phyloP scores from a whole-genome alignment of 2,113 vertebrate species.

The Petrocephalus zakoni region DNA sequence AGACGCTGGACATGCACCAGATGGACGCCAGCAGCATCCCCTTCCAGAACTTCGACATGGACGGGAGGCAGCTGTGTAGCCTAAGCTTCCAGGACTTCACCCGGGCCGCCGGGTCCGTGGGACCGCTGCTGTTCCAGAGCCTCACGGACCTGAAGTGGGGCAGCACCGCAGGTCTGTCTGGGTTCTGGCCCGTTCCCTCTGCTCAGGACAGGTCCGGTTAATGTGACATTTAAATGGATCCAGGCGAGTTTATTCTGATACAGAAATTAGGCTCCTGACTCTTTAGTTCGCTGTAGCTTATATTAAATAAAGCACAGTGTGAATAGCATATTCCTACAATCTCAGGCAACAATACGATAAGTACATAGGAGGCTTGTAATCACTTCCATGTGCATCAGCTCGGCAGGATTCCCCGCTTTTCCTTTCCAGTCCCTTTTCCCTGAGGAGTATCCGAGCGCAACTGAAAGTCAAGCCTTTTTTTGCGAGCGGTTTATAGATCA shows the following conservation, averaged over 20 bases:
- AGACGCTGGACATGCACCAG: constrained; percentile 90
- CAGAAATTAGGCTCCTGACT: background rate
- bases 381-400: background rate
- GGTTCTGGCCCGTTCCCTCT: background rate
- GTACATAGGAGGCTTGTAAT: background rate
- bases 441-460: background rate
- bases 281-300: background rate
- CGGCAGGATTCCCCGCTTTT: background rate
- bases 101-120: constrained; percentile 75
- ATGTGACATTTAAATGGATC: background rate
- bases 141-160: constrained; percentile 86
- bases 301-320: background rate
- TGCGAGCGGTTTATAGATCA: background rate
- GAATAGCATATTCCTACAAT: background rate
- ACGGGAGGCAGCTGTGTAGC: constrained; percentile 82
- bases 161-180: constrained; percentile 51
- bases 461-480: background rate
- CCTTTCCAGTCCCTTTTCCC: background rate
- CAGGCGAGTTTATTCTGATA: background rate
- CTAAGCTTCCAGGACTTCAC: constrained; percentile 87
- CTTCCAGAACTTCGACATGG: constrained; percentile 90
- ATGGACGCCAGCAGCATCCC: constrained; percentile 84
- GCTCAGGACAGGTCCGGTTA: background rate
- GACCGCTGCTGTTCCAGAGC: constrained; percentile 82
- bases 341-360: background rate